A percentile compares a stretch with the other conserved stretches of the same genome.
Evolutionary conservation across 35 echinoderm and acorn worm genomes (phyloP).

Genomic region (Heliocidaris erythrogramma): DNA sequence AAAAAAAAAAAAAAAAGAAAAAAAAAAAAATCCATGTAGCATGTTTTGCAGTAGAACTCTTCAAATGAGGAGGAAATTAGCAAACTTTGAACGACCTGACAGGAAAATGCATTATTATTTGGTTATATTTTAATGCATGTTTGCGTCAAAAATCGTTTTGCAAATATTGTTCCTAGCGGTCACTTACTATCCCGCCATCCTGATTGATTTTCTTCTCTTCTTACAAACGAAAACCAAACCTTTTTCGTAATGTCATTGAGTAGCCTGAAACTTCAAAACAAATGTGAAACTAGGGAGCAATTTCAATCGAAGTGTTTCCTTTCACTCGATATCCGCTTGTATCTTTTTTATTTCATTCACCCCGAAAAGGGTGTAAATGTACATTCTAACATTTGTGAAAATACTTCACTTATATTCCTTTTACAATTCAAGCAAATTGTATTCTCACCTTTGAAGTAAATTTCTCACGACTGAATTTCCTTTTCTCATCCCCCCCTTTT

Average conservation of each 20-base stretch:
- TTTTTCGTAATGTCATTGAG: neutral
- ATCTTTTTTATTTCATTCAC: neutral
- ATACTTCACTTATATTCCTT: too few relatives aligned
- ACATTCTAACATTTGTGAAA: neutral
- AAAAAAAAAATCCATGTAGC: neutral
- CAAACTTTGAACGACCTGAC: neutral
- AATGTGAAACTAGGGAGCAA: neutral
- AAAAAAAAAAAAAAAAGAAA: neutral
- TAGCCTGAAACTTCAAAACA: neutral
- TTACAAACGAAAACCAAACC: neutral
- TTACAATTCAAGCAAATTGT: too few relatives aligned
- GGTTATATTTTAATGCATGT: neutral
- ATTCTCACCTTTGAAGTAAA: too few relatives aligned
- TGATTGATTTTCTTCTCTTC: neutral
- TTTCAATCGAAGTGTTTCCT: neutral
- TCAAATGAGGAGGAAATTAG: too few relatives aligned
- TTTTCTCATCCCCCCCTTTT: too few relatives aligned
- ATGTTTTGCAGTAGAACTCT: too few relatives aligned
- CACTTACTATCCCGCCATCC: neutral
- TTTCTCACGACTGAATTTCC: too few relatives aligned
- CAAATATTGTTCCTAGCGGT: neutral
- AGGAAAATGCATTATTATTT: neutral
- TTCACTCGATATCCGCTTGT: neutral
- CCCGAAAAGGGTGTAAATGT: neutral
- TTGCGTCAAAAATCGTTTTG: neutral